These are phyloP conservation scores for Rotaria magnacalcarata DNA, from an alignment of 2,888 invertebrate species.

Conservation along the genomic window DNA sequence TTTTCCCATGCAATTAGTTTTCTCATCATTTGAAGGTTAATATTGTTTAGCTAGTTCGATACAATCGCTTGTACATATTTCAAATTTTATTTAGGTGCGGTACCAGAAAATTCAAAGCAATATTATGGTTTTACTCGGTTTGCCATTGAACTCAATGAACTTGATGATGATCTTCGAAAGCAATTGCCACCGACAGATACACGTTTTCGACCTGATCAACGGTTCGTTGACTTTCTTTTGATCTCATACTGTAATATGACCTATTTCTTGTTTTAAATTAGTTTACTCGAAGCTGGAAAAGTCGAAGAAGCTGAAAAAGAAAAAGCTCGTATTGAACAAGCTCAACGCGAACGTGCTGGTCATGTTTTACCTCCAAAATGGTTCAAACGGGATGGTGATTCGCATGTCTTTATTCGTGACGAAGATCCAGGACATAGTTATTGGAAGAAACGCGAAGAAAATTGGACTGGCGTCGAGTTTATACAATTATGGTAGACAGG, in stretches of 20 bases:
- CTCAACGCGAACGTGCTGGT: slow-evolving; percentile 63
- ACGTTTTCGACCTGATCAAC: slow-evolving; percentile 72
- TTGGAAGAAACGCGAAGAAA: slow-evolving; percentile 31
- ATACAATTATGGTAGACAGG: background rate
- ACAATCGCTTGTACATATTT: background rate
- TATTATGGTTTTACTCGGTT: slow-evolving; percentile 80
- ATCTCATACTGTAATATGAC: background rate
- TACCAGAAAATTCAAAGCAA: slow-evolving; percentile 73
- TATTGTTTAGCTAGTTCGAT: too few relatives aligned
- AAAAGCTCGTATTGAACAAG: slow-evolving; percentile 71
- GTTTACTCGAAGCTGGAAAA: slow-evolving; percentile 69
- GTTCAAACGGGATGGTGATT: slow-evolving; percentile 1
- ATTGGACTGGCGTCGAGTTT: background rate
- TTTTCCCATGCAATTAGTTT: too few relatives aligned
- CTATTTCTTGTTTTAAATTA: background rate
- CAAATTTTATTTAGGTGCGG: slow-evolving; percentile 63
- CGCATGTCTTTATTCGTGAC: background rate
- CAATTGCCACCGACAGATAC: slow-evolving; percentile 73
- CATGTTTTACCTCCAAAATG: background rate
- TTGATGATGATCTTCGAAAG: slow-evolving; percentile 61
- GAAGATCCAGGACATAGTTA: background rate
- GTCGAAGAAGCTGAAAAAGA: slow-evolving; percentile 69
- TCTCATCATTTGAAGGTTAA: too few relatives aligned
- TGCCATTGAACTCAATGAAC: slow-evolving; percentile 78
- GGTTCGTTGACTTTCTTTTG: background rate